Base-by-base conservation (phyloP, 2,113 vertebrate genomes). In the Mobula hypostoma region DNA sequence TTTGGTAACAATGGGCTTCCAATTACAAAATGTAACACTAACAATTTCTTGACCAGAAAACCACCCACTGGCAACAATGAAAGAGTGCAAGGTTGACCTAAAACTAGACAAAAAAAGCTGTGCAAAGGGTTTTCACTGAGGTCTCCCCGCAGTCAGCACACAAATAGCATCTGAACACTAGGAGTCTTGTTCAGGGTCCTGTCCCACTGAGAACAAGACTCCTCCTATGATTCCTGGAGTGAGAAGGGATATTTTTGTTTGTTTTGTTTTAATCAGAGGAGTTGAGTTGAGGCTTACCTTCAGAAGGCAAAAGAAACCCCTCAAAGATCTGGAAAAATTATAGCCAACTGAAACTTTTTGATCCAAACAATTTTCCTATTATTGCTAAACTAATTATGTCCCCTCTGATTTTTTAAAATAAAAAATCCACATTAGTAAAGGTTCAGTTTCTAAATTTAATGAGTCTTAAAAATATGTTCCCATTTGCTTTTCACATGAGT, bases 231-330 rank as follows among this genome's bases (percentile, higher is more conserved):
- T 68, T 32, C 29, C 61, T 90, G 85, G 1, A 8, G 68, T 68
- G 90, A 93, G 68, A 93, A 68, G 68, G 66, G 21, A 93, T 68
- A 24, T 93, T 27, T 93, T 24, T 93, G 68, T 74, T 93, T 93
- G 90, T 93, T 93, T 74, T 93, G 68, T 48, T 93, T 93, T 72
- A 93, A 93, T 93, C 68, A 93, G 90, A 27, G 68, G 90, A 93
- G 63, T 40, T 12, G 58, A 90, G 29, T 90, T 91, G n/a, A 91
- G 63, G 63, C 88, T 61, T 68, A 70, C 63, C n/a, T 21, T 17
- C 24, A 70, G 68, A 93, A 74, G 66, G 17, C 21, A 56, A 76
- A 72, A 88, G 5, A 27, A 93, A 74, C 17, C 32, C 48, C 79
- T 17, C 70, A 40, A 70, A 70, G 32, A 93, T 74, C 70, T 93